phyloP scores from a whole-genome alignment of 2,888 invertebrate genomes.

The Zeuzera pyrina region DNA sequence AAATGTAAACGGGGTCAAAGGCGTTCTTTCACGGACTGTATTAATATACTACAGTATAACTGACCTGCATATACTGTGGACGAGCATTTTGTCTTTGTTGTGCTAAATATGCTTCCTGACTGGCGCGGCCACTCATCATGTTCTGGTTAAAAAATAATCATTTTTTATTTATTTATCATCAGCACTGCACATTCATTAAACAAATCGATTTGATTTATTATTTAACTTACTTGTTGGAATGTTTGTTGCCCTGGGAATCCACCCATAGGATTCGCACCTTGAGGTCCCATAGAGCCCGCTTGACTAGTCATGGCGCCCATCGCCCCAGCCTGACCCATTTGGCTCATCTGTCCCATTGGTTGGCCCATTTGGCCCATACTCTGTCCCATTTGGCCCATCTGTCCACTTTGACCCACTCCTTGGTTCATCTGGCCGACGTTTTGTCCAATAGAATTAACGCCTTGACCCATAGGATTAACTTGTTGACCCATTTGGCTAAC shows the following conservation, averaged over 20 bases:
- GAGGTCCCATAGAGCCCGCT: slow-evolving; percentile 61
- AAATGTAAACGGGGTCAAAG: too few relatives aligned
- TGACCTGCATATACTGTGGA: slow-evolving; percentile 79
- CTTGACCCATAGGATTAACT: slow-evolving; percentile 62
- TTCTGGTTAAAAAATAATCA: slow-evolving; percentile 50
- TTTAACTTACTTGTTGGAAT: slow-evolving; percentile 57
- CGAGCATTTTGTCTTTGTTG: slow-evolving; percentile 75
- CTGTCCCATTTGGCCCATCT: slow-evolving; percentile 62
- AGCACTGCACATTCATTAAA: not conserved
- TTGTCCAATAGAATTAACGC: slow-evolving; percentile 57
- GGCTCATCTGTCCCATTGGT: slow-evolving; percentile 70
- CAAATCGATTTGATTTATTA: not conserved
- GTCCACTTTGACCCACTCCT: slow-evolving; percentile 53
- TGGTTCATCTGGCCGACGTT: slow-evolving; percentile 66
- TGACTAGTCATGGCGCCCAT: slow-evolving; percentile 68
- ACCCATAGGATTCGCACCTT: slow-evolving; percentile 60
- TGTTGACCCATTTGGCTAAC: slow-evolving; percentile 67
- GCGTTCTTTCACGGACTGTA: too few relatives aligned
- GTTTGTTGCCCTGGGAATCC: slow-evolving; percentile 70
- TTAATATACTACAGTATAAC: too few relatives aligned
- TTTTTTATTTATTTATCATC: slow-evolving; percentile 15
- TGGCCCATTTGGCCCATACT: slow-evolving; percentile 64
- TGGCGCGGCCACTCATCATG: slow-evolving; percentile 73
- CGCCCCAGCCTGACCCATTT: slow-evolving; percentile 60
- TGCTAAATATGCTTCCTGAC: slow-evolving; percentile 72